Evolutionary conservation across 1,140 invertebrate genomes (phyloP).

Genomic region (Euschistus heros): DNA sequence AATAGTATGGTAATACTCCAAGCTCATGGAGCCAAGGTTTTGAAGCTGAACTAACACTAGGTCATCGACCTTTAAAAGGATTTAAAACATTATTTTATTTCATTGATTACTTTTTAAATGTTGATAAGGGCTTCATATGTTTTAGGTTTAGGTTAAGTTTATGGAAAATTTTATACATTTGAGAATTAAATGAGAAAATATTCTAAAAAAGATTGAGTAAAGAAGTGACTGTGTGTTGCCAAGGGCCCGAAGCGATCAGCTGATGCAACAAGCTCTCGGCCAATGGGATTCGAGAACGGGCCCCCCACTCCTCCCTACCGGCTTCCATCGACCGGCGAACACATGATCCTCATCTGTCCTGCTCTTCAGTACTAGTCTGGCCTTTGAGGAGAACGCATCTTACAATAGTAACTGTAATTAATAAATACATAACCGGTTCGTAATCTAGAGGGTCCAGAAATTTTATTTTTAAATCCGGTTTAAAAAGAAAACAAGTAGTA

Average conservation of each 20-base stretch:
- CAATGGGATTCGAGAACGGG: conserved; percentile 20
- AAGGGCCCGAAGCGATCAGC: conserved; percentile 37
- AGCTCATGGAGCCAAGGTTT: too few relatives aligned
- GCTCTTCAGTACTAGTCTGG: conserved; percentile 13
- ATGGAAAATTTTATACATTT: too few relatives aligned
- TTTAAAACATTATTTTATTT: too few relatives aligned
- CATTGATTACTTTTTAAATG: too few relatives aligned
- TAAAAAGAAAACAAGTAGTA: not conserved
- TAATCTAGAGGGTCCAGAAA: not conserved
- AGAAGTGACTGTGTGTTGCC: conserved; percentile 24
- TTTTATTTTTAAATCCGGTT: not conserved
- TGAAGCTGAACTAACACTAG: too few relatives aligned
- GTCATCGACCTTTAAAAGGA: too few relatives aligned
- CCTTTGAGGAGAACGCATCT: conserved; percentile 14
- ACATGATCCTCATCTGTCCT: conserved; percentile 10
- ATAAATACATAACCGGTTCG: not conserved
- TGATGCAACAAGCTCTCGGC: conserved; percentile 26
- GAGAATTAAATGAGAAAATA: too few relatives aligned
- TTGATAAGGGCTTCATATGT: too few relatives aligned
- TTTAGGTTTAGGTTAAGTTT: too few relatives aligned
- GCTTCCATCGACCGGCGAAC: conserved; percentile 16
- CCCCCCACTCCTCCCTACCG: conserved; percentile 14
- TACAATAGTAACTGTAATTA: not conserved
- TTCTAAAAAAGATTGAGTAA: too few relatives aligned
- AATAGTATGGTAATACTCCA: too few relatives aligned